Percentiles rank a stretch among this genome's conserved stretches.
phyloP scores from a whole-genome alignment of 2,888 invertebrate species.

The Drosophila robusta region DNA sequence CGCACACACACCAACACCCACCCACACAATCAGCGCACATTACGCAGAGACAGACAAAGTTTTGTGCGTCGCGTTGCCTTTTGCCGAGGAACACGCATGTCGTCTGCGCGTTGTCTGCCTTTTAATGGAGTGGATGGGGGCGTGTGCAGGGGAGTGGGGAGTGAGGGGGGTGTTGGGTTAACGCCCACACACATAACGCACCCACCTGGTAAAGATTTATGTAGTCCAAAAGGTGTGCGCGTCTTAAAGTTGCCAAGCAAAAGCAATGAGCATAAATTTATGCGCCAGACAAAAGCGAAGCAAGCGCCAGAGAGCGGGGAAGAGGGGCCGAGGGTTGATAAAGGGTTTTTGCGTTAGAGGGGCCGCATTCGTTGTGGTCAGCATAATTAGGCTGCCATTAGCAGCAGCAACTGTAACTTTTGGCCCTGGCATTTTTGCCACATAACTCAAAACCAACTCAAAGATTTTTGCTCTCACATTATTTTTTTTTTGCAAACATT shows the following conservation, averaged over 20 bases:
- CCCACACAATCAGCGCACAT: slow-evolving; percentile 49
- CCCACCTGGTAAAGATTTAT: slow-evolving; percentile 77
- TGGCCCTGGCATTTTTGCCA: slow-evolving; percentile 23
- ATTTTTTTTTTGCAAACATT: slow-evolving; percentile 1
- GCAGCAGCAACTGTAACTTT: slow-evolving; percentile 54
- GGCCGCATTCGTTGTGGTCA: slow-evolving; percentile 50
- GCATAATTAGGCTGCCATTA: slow-evolving; percentile 77
- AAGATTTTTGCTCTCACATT: slow-evolving; percentile 44
- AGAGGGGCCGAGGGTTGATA: slow-evolving; percentile 22
- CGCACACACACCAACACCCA: slow-evolving; percentile 8
- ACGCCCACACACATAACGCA: slow-evolving; percentile 47
- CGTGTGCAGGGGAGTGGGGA: neutral
- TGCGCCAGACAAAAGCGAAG: slow-evolving; percentile 38
- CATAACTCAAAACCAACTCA: slow-evolving; percentile 53
- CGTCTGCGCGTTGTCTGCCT: slow-evolving; percentile 72
- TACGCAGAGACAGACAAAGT: slow-evolving; percentile 62
- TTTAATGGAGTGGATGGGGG: slow-evolving; percentile 14
- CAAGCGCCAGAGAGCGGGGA: neutral
- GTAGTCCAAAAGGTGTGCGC: slow-evolving; percentile 66
- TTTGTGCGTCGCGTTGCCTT: slow-evolving; percentile 59
- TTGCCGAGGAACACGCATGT: slow-evolving; percentile 63
- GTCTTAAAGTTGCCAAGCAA: slow-evolving; percentile 61
- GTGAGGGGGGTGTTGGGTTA: slow-evolving; percentile 2
- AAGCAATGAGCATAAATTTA: slow-evolving; percentile 62
- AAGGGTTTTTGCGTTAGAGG: neutral